Evolutionary conservation across 2,113 vertebrate species (phyloP), one percentile per base, ranked within the genome.

Genomic region (Gymnogyps californianus): DNA sequence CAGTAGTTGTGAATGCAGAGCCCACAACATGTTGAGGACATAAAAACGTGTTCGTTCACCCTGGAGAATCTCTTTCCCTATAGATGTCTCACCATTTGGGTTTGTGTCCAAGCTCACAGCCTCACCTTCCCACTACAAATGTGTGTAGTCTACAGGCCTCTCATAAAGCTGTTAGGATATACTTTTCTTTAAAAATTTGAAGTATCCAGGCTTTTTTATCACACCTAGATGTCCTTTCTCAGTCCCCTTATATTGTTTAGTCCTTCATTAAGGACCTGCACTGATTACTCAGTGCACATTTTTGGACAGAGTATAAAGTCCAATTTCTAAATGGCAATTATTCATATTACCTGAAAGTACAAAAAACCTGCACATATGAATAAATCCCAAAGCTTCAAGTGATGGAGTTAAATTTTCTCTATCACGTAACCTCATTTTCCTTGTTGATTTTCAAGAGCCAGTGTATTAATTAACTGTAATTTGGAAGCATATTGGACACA

Each of bases 21-120:
- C 13, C 40, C 36, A 18, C 12, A 46, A 15, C 1, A 0, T 8
- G 6, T 4, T 5, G 4, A 72, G 22, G 49, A 61, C 15, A 26
- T 19, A n/a, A 47, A 65, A 32, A n/a, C 16, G 5, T 2, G 1
- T 18, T 71, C 21, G 1, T 44, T 78, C 7, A 42, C 9, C 9
- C 28, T 3, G 28, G 26, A 26, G 32, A 38, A 52, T 32, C 20
- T 6, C 26, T 52, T 69, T 62, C 4, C 13, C 6, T 78, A 10
- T 5, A 46, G 32, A 51, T 5, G 1, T 19, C 3, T 72, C 15
- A 19, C 22, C 16, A 2, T 6, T 15, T 34, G 7, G 16, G 18
- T 3, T 34, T 47, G 29, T 20, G 12, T 16, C 28, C 38, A 22
- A 59, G 31, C 15, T 74, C 32, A 40, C 31, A 38, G 25, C 5